Evolutionary conservation across 2,888 invertebrate species (phyloP).

Genomic region (Sinopyrophorus schimmeli): DNA sequence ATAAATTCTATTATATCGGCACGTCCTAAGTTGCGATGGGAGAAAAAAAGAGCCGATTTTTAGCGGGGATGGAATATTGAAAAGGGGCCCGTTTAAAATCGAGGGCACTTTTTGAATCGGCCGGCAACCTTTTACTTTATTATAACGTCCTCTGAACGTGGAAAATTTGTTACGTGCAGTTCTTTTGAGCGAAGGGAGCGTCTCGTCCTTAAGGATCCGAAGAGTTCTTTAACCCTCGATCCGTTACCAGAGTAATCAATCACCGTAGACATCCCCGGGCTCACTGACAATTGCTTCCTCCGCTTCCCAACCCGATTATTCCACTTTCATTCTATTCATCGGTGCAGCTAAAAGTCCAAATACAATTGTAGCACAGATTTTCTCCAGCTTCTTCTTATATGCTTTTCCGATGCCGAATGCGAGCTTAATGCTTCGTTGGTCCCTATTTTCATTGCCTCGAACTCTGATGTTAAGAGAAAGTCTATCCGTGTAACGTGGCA

Average conservation of each 20-base stretch:
- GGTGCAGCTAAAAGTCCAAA: constrained; percentile 25
- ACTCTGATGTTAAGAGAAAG: constrained; percentile 2
- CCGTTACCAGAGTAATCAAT: constrained; percentile 29
- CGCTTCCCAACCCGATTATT: constrained; percentile 26
- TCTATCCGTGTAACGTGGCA: constrained; percentile 3
- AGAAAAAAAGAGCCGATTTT: no score
- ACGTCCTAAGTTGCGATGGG: not conserved
- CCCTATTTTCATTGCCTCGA: constrained; percentile 20
- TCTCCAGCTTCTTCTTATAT: constrained; percentile 13
- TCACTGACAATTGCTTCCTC: constrained; percentile 30
- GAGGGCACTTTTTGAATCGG: no score
- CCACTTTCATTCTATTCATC: constrained; percentile 23
- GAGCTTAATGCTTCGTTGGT: constrained; percentile 25
- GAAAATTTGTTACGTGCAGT: constrained; percentile 22
- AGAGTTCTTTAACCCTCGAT: constrained; percentile 29
- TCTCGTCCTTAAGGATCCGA: constrained; percentile 17
- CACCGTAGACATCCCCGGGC: constrained; percentile 31
- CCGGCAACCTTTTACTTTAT: no score
- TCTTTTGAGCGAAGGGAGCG: constrained; percentile 19
- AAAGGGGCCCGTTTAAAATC: no score
- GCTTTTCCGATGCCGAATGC: constrained; percentile 22
- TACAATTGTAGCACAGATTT: constrained; percentile 29
- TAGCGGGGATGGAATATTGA: no score
- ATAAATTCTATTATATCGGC: not conserved
- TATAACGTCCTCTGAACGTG: no score